Percentiles rank a stretch among this genome's conserved stretches.
phyloP scores from a whole-genome alignment of 2,113 vertebrate species.

The Boleophthalmus pectinirostris region DNA sequence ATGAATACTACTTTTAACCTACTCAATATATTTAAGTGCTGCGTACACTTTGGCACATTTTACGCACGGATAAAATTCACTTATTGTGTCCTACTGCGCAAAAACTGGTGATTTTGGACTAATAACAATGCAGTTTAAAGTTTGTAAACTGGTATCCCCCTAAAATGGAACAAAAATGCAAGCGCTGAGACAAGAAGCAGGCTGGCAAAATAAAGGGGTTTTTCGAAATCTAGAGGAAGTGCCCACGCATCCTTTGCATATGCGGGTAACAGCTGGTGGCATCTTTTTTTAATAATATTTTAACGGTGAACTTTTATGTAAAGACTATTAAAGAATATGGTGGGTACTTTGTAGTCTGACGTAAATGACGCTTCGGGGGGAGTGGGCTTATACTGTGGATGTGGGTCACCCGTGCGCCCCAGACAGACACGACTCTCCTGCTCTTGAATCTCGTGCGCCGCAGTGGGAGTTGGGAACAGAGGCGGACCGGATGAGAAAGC shows the following conservation, averaged over 20 bases:
- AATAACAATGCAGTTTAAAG: background rate
- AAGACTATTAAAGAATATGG: background rate
- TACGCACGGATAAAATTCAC: background rate
- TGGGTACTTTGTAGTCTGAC: slow-evolving; percentile 54
- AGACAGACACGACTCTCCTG: slow-evolving; percentile 40
- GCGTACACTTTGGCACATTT: background rate
- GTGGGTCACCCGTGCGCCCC: slow-evolving; percentile 65
- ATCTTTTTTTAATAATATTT: slow-evolving; percentile 3
- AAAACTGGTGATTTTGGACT: too few relatives aligned
- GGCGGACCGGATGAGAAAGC: slow-evolving; percentile 18
- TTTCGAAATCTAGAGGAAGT: slow-evolving; percentile 41
- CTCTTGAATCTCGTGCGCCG: slow-evolving; percentile 10
- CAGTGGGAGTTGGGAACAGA: slow-evolving; percentile 31
- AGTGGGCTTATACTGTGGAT: slow-evolving; percentile 40
- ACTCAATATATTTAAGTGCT: background rate
- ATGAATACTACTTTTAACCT: background rate
- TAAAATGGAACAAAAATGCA: slow-evolving; percentile 23
- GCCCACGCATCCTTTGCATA: slow-evolving; percentile 4
- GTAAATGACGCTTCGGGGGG: slow-evolving; percentile 51
- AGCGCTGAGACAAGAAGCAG: slow-evolving; percentile 44
- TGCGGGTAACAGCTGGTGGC: background rate
- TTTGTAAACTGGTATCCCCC: background rate
- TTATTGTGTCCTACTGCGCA: background rate
- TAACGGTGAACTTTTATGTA: background rate
- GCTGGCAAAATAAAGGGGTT: slow-evolving; percentile 57